Base-by-base conservation (phyloP, 1,140 invertebrate genomes). In the Chironomus tepperi region DNA sequence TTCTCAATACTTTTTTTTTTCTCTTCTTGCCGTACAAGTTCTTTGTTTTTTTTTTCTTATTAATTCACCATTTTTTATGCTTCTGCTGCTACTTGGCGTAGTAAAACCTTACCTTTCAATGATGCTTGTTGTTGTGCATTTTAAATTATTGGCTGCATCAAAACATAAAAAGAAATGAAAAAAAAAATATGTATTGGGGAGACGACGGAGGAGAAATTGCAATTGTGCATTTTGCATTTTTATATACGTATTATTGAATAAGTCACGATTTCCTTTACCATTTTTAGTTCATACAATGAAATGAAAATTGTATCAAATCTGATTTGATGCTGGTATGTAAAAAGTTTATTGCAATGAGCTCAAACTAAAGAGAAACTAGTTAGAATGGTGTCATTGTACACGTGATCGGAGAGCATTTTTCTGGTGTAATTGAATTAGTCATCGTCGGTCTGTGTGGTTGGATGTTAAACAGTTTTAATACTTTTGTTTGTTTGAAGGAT, bases 271-370 rank as follows among this genome's bases (percentile, higher is more conserved):
- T 57, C 3, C 47, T n/a, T 47, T 57, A 57, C 47, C 47, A 57
- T 57, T 57, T 47, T 57, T 57, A n/a, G 12, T n/a, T 57, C n/a
- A 57, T 57, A 57, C 24, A 57, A 57, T 57, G n/a, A 12, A 57
- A 57, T 57, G 47, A 57, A 57, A 57, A 57, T 57, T 57, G 47
- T 57, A 57, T 57, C 47, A 57, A 57, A 57, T n/a, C 24, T 34
- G 24, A 34, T 34, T 34, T 34, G 24, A 34, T 34, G 24, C 24
- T 34, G 24, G 24, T 34, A 34, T 34, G 24, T 34, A 34, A 34
- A 34, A 43, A 73, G 73, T 47, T 43, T 73, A 21, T 21, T 72
- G 19, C 75, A 18, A 70, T 43, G 21, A 42, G 18, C 73, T n/a
- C 73, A 1, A n/a, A 42, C 64, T 34, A 34, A 34, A 5, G 24